Base-by-base conservation (phyloP, 1,140 invertebrate species). In the Tribolium castaneum region DNA sequence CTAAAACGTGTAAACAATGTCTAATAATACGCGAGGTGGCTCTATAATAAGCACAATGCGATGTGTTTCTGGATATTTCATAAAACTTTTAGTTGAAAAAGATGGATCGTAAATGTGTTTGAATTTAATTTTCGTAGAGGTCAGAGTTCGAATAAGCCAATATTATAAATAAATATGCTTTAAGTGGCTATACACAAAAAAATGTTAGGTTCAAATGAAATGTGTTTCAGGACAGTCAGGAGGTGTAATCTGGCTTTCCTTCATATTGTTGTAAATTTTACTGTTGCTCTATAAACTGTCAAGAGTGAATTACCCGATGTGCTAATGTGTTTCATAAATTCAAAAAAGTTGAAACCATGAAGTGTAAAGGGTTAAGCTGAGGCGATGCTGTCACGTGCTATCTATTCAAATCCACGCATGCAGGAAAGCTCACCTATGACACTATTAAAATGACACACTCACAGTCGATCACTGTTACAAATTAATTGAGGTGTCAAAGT, bases 301-400 rank as follows among this genome's bases (percentile, higher is more conserved):
- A 35, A n/a, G 12, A 66, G 30, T 14, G 10, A 34, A 35, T 66
- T 66, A 66, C n/a, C 39, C 9, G 39, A 9, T 45, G n/a, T 34
- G 59, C 3, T 12, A 66, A 25, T 30, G 30, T 9, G 9, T 66
- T 66, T 30, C 34, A 34, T 30, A n/a, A 14, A n/a, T 35, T 66
- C 22, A n/a, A 66, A 66, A 66, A 66, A 66, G 25, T 34, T 35
- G 59, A n/a, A 66, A 35, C 9, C 30, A 66, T 12, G 30, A 66
- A 66, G 59, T 14, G 59, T 66, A 14, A 66, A 66, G n/a, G 19
- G n/a, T 14, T 66, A 66, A 66, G n/a, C 59, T 66, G 59, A 66
- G 59, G 30, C 59, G 59, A 66, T 22, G 30, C 30, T 30, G 59
- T 66, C 59, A 66, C 59, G 30, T 35, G 59, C 9, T 35, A 66